A percentile compares a stretch with the other conserved stretches of the same genome.
Evolutionary conservation across 2,113 vertebrate species (phyloP).

Genomic region (Boleophthalmus pectinirostris): DNA sequence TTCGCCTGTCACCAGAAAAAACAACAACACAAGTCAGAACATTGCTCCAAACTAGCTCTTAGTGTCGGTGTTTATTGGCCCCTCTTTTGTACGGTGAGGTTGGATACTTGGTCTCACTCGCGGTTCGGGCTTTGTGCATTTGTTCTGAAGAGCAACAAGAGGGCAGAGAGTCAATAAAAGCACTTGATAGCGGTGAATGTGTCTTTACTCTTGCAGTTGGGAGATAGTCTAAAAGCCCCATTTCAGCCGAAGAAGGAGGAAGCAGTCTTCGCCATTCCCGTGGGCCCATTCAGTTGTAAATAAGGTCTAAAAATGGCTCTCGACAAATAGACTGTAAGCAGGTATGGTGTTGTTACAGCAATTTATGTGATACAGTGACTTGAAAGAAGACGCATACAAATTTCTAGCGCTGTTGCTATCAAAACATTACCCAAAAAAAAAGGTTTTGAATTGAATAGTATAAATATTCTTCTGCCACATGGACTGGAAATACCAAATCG

Average conservation of each 20-base stretch:
- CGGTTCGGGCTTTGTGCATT: constrained; percentile 16
- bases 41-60: constrained; percentile 2
- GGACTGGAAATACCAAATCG: too few species aligned
- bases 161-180: constrained; percentile 38
- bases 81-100: constrained; percentile 1
- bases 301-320: neutral
- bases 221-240: constrained; percentile 27
- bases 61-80: neutral
- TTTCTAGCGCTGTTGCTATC: neutral
- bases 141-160: constrained; percentile 30
- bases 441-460: too few species aligned
- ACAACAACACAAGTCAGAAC: neutral
- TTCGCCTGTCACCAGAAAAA: constrained; percentile 75
- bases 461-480: too few species aligned
- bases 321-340: neutral
- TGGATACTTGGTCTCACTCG: constrained; percentile 1
- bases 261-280: neutral
- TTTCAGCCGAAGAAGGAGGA: constrained; percentile 26
- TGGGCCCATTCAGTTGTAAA: constrained; percentile 4
- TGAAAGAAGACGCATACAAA: neutral
- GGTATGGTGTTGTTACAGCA: neutral
- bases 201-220: constrained; percentile 18
- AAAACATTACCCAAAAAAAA: neutral
- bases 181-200: constrained; percentile 27
- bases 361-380: neutral